Base-by-base conservation (phyloP, 2,113 vertebrate species). In the Leucosticte australis region DNA sequence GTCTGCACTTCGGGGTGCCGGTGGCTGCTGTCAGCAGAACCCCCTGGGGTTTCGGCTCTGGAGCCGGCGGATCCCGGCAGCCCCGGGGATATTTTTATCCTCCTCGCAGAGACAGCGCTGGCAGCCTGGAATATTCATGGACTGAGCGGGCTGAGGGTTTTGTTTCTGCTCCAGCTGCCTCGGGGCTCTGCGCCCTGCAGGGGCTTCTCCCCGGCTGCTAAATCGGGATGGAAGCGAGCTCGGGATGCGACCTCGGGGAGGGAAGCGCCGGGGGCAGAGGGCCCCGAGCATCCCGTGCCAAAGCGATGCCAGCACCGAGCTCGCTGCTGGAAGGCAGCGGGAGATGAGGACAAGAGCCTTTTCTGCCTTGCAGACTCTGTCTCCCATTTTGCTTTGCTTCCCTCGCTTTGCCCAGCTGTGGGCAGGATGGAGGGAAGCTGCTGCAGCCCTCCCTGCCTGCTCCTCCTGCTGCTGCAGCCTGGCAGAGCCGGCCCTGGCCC, bases 51-150 rank as follows among this genome's bases (percentile, higher is more conserved):
- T 60, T 44, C 21, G 47, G 82, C 6, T 44, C 26, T 6, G 50
- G 24, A 57, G 63, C 69, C 13, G 4, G 44, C 87, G 60, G 79
- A 24, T 70, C 87, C 53, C 68, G 3, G 15, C 73, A 70, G 79
- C 65, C 60, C 60, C 2, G 46, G n/a, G 23, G 92, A 71, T 97
- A 91, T 96, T 96, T 96, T 95, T 97, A 79, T 91, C 87, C 69
- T 93, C 35, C 70, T 95, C 14, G 9, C 35, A 28, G 83, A 64
- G 11, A 63, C 87, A 71, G 91, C 9, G 12, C 90, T 68, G 90
- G 39, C 71, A 84, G 74, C 70, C 71, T 90, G 81, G n/a, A 91
- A 71, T 77, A 81, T 80, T 93, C 90, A 49, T 69, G 86, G 75
- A 59, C 79, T 13, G 4, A 59, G 82, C 18, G 4, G 65, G 83